Conservation (phyloP, 2,888 invertebrate species). For the Drosophila atripex region DNA sequence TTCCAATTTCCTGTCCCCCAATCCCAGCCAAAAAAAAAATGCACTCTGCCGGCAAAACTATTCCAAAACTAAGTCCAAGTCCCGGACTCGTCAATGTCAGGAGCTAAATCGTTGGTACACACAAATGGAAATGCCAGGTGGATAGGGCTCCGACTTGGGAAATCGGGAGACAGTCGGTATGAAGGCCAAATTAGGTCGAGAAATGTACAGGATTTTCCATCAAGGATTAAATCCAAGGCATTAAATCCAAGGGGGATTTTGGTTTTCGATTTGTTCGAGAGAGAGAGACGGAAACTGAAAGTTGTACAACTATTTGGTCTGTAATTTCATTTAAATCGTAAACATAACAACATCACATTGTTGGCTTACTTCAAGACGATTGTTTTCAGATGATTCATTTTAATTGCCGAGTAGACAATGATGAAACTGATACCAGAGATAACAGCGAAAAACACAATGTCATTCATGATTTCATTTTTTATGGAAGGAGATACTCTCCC, state of each 20-base stretch:
- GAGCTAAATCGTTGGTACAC: constrained; percentile 8
- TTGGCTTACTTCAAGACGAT: background rate
- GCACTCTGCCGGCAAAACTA: constrained; percentile 21
- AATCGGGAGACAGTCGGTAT: no score
- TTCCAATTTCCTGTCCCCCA: constrained; percentile 46
- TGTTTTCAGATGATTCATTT: background rate
- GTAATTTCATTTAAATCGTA: background rate
- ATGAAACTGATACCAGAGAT: background rate
- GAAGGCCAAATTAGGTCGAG: background rate
- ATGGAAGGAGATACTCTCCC: background rate
- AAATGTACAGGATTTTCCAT: background rate
- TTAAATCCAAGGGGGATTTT: background rate
- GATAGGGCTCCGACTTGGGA: background rate
- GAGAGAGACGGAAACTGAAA: no score
- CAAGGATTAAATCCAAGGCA: background rate
- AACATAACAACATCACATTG: background rate
- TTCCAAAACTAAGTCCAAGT: background rate
- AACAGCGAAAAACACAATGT: background rate
- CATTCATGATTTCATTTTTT: constrained; percentile 1
- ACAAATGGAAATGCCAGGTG: background rate
- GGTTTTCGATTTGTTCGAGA: background rate
- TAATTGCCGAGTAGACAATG: background rate
- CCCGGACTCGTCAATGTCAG: background rate
- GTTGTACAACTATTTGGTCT: background rate
- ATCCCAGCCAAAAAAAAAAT: constrained; percentile 10